Evolutionary conservation across 2,797 vertebrate genomes (phyloP).

Genomic region (Brachyrhaphis roseni): DNA sequence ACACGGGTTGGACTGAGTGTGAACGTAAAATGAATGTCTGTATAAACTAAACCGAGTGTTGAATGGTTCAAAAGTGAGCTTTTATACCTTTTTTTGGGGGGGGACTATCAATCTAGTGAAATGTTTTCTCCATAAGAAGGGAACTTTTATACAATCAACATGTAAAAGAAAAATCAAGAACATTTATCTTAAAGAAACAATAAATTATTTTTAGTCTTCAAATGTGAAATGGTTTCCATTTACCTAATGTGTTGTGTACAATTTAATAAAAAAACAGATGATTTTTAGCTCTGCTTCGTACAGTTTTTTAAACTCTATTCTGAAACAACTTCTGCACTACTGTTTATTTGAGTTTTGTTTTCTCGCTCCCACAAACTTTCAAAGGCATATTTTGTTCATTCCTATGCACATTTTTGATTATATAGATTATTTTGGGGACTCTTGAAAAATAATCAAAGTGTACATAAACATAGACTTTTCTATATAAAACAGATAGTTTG

Average conservation of each 20-base stretch:
- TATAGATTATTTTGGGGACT: not conserved
- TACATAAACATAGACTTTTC: not conserved
- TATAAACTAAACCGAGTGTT: conserved; percentile 49
- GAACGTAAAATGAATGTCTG: conserved; percentile 54
- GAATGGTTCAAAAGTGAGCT: conserved; percentile 17
- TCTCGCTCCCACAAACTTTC: not conserved
- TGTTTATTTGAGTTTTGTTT: not conserved
- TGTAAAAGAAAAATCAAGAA: conserved; percentile 37
- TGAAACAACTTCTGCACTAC: not conserved
- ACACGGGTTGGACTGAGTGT: conserved; percentile 26
- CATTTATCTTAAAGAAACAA: conserved; percentile 58
- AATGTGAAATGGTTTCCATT: conserved; percentile 20
- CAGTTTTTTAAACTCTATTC: not conserved
- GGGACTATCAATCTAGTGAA: conserved; percentile 48
- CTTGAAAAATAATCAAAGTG: not conserved
- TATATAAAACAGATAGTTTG: not conserved
- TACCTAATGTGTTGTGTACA: not conserved
- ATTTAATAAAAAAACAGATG: not conserved
- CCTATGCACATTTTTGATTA: not conserved
- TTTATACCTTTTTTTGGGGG: conserved; percentile 27
- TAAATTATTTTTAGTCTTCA: conserved; percentile 73
- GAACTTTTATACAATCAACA: conserved; percentile 56
- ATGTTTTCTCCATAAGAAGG: conserved; percentile 43
- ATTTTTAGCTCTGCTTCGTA: not conserved
- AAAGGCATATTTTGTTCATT: not conserved